Base-by-base conservation (phyloP, 2,797 vertebrate species). In the Siniperca scherzeri region DNA sequence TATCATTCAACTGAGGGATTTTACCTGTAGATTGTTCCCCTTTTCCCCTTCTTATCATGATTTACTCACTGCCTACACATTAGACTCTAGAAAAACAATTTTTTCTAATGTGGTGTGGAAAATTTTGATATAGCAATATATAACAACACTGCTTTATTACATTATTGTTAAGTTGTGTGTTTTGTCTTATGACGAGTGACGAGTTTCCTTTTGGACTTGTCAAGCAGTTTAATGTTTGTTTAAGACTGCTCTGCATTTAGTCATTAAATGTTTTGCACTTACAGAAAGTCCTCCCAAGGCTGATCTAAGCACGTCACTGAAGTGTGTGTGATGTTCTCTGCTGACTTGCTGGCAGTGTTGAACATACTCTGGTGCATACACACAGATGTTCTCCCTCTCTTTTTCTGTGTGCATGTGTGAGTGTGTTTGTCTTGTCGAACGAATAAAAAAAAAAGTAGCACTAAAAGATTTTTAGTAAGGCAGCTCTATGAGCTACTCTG, bases 291-390 rank as follows among this genome's bases (percentile, higher is more conserved):
- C 17, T 86, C 77, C 25, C 42, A 61, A 56, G 77, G 77, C 79
- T 87, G 77, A 89, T 79, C 33, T 50, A 38, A 83, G 83, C 84
- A 70, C 71, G 81, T 80, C 25, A 70, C 57, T 82, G 44, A 62
- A 64, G 77, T 53, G 68, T 68, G 67, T 59, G 19, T 74, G 40
- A 62, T 50, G 27, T 69, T 78, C 76, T 81, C 62, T 66, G 74
- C 69, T 77, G 76, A 85, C 70, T 73, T n/a, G 2, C 40, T 42
- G 30, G 11, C 62, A 40, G 27, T 13, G 22, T 66, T 65, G 52
- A 77, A 60, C 17, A 53, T 61, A 19, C 50, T 3, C 27, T 52
- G 62, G 52, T 73, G 3, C 48, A 57, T 13, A 71, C 22, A 60
- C 52, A 30, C 50, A 65, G 0, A 25, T 21, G 10, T 65, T n/a